Evolutionary conservation across 2,797 vertebrate species (phyloP).

Genomic region (Mus caroli): DNA sequence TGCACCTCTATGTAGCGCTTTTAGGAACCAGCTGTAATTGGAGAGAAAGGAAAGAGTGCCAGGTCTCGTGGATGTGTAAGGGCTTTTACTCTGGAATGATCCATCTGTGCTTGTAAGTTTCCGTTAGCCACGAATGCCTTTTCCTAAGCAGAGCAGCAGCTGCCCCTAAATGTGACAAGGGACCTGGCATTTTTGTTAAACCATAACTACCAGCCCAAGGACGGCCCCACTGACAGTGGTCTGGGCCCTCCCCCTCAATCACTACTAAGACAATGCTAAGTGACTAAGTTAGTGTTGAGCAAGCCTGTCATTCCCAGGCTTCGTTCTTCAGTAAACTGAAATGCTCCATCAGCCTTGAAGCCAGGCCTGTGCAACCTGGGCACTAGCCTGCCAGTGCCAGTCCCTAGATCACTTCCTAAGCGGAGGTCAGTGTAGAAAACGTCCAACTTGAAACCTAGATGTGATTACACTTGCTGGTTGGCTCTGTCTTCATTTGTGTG

Average conservation of each 20-base stretch:
- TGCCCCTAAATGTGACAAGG: not conserved
- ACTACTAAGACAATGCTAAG: not conserved
- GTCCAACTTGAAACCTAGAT: not conserved
- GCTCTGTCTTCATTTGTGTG: not conserved
- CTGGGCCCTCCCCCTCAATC: not conserved
- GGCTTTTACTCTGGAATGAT: not conserved
- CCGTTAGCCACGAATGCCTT: not conserved
- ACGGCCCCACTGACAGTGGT: not conserved
- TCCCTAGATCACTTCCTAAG: not conserved
- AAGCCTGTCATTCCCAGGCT: too few species aligned
- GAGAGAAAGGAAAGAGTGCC: not conserved
- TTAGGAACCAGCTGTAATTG: not conserved
- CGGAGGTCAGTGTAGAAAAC: too few species aligned
- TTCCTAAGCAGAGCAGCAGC: constrained; percentile 6
- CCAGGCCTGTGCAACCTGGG: not conserved
- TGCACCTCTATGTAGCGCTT: not conserved
- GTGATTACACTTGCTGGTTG: too few species aligned
- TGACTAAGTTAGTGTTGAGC: too few species aligned
- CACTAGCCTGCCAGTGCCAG: too few species aligned
- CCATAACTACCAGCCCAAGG: not conserved
- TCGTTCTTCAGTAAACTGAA: too few species aligned
- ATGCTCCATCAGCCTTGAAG: not conserved
- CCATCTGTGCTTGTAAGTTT: not conserved
- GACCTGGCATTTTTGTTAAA: too few species aligned
- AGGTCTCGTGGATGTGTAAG: not conserved